A percentile compares a stretch with the other conserved stretches of the same genome.
phyloP scores from a whole-genome alignment of 2,888 invertebrate species.

The Sialis lutaria region DNA sequence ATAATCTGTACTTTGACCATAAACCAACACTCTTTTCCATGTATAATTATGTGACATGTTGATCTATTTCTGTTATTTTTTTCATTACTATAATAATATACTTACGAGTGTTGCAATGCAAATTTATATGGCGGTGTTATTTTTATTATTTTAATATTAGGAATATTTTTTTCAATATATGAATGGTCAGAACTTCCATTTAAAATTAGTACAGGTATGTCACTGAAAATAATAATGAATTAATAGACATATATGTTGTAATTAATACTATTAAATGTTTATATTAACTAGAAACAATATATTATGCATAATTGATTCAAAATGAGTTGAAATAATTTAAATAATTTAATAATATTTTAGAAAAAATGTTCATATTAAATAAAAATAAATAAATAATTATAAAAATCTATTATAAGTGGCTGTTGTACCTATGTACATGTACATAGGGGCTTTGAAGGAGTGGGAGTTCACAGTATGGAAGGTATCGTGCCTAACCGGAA shows the following conservation, averaged over 20 bases:
- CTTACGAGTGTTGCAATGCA: conserved; percentile 77
- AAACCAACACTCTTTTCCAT: too few species aligned
- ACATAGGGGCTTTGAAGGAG: too few species aligned
- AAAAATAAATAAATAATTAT: too few species aligned
- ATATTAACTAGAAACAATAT: background rate
- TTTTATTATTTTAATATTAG: conserved; percentile 45
- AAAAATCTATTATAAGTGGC: too few species aligned
- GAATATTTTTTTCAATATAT: conserved; percentile 32
- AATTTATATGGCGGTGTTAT: conserved; percentile 61
- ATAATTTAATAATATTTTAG: too few species aligned
- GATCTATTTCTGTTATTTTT: background rate
- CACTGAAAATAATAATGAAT: conserved; percentile 25
- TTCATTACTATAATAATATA: conserved; percentile 10
- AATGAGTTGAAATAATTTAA: too few species aligned
- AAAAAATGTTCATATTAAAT: too few species aligned
- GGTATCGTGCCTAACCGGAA: too few species aligned
- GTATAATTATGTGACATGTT: too few species aligned
- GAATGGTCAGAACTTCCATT: conserved; percentile 47
- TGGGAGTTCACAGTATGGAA: too few species aligned
- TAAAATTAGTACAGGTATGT: conserved; percentile 52
- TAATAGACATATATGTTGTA: conserved; percentile 4
- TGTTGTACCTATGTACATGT: background rate
- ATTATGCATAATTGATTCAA: too few species aligned
- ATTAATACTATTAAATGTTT: background rate
- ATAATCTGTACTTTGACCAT: too few species aligned